Percentiles rank a stretch among this genome's conserved stretches.
phyloP scores from a whole-genome alignment of 2,113 vertebrate species.

The Saguinus imperator region DNA sequence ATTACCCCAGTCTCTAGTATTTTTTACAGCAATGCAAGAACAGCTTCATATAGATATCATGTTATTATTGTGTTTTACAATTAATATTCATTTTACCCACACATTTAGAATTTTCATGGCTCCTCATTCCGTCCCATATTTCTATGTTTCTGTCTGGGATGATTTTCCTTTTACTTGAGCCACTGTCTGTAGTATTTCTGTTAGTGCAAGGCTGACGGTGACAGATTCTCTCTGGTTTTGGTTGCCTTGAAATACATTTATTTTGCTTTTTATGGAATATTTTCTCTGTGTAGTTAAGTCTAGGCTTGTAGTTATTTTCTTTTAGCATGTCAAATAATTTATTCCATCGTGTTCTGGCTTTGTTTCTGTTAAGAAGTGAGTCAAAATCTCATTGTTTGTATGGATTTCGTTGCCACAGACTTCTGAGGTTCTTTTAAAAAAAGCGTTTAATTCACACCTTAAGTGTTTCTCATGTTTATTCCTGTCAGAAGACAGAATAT shows the following conservation, averaged over 20 bases:
- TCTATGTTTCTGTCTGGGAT: neutral
- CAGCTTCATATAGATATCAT: neutral
- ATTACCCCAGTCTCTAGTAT: too few species aligned
- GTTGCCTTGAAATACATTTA: slow-evolving; percentile 13
- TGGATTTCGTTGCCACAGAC: neutral
- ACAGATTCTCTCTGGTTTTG: neutral
- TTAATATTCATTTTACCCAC: neutral
- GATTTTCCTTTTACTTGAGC: slow-evolving; percentile 1
- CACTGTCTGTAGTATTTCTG: neutral
- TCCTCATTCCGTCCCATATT: neutral
- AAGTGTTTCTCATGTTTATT: neutral
- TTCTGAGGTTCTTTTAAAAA: neutral
- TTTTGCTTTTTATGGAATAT: neutral
- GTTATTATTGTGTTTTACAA: neutral
- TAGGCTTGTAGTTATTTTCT: neutral
- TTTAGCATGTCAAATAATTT: neutral
- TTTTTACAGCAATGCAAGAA: too few species aligned
- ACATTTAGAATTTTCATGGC: neutral
- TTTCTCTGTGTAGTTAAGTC: neutral
- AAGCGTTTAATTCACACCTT: neutral
- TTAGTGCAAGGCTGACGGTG: neutral
- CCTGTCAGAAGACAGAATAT: neutral
- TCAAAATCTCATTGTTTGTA: neutral
- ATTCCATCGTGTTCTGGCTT: neutral
- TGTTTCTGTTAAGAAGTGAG: neutral